Conservation (phyloP, 2,797 vertebrate genomes). For the Argyrosomus regius region DNA sequence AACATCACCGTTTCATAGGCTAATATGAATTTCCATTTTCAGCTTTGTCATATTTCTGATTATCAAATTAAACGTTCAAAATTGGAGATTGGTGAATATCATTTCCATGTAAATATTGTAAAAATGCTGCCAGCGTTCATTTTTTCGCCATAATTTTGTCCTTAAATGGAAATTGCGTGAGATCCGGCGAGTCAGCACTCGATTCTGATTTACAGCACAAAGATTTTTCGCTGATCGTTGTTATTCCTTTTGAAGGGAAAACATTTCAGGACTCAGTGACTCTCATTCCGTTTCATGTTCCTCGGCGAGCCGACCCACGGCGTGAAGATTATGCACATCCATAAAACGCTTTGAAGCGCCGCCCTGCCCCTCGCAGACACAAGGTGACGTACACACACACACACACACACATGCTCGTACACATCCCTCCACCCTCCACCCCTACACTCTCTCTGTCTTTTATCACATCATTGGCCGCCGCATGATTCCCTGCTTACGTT, state of each 20-base stretch:
- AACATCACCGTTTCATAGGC: not conserved
- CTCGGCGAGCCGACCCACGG: conserved; percentile 35
- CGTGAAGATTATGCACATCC: conserved; percentile 30
- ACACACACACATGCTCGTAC: conserved; percentile 18
- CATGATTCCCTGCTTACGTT: conserved; percentile 56
- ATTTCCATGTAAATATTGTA: not conserved
- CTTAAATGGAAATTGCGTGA: not conserved
- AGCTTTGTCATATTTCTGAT: not conserved
- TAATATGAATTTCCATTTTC: not conserved
- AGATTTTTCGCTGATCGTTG: not conserved
- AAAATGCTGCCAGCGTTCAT: not conserved
- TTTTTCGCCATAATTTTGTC: not conserved
- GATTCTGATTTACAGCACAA: not conserved
- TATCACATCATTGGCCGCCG: conserved; percentile 48
- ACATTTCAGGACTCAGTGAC: conserved; percentile 51
- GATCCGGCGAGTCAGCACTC: not conserved
- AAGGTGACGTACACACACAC: conserved; percentile 32
- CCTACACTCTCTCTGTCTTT: conserved; percentile 11
- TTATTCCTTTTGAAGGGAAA: conserved; percentile 34
- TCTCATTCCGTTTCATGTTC: conserved; percentile 44
- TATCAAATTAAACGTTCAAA: not conserved
- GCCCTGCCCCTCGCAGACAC: conserved; percentile 15
- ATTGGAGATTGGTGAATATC: no score
- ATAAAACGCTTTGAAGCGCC: conserved; percentile 29
- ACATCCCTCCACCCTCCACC: not conserved